Conservation (phyloP, 1,140 invertebrate species). For the Brachionus koreanus region DNA sequence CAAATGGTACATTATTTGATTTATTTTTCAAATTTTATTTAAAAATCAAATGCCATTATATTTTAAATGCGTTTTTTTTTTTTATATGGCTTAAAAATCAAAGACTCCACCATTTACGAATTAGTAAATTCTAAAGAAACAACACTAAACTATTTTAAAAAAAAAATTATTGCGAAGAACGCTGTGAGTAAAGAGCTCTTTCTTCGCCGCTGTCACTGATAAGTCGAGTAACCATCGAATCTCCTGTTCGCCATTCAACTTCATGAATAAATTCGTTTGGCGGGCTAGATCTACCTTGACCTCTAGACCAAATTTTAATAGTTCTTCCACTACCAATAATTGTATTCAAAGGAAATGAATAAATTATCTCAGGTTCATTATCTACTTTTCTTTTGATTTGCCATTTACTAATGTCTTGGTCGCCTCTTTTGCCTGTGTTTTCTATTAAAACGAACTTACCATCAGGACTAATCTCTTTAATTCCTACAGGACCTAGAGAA, state of each 20-base stretch:
- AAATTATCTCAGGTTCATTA: slow-evolving; percentile 24
- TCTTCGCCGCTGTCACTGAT: slow-evolving; percentile 41
- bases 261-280: slow-evolving; percentile 45
- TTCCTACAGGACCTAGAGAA: slow-evolving; percentile 54
- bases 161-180: slow-evolving; percentile 27
- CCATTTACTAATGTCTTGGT: slow-evolving; percentile 35
- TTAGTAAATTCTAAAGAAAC: not conserved
- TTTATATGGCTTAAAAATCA: not conserved
- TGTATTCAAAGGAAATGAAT: slow-evolving; percentile 13
- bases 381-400: slow-evolving; percentile 34
- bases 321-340: slow-evolving; percentile 15
- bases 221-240: slow-evolving; percentile 32
- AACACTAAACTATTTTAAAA: slow-evolving; percentile 13
- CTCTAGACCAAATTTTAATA: slow-evolving; percentile 46
- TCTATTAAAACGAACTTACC: slow-evolving; percentile 58
- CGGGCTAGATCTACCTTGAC: not conserved
- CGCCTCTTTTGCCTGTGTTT: slow-evolving; percentile 20
- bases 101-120: slow-evolving; percentile 1
- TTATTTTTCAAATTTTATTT: not conserved
- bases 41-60: not conserved
- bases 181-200: slow-evolving; percentile 35
- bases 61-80: not conserved
- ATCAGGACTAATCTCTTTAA: slow-evolving; percentile 59
- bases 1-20: too few relatives aligned
- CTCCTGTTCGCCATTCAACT: slow-evolving; percentile 42